Conservation (phyloP, 2,113 vertebrate genomes). For the Gracilinanus agilis region DNA sequence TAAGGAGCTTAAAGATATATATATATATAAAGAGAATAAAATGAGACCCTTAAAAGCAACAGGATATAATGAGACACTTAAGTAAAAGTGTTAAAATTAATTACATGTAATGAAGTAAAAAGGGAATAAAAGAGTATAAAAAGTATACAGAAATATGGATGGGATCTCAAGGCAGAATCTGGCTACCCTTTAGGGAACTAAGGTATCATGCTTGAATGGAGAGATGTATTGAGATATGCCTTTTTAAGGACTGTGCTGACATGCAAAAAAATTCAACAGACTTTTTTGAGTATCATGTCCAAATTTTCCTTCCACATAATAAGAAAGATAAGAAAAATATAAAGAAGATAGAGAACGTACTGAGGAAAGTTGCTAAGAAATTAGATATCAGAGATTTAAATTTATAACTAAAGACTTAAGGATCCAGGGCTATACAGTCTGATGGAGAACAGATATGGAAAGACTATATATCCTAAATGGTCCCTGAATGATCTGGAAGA, state of each 20-base stretch:
- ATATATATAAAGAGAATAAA: not conserved
- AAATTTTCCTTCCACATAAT: not conserved
- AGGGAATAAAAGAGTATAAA: not conserved
- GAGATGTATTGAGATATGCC: not conserved
- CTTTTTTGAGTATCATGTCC: not conserved
- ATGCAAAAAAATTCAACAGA: not conserved
- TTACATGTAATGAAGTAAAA: not conserved
- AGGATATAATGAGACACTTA: not conserved
- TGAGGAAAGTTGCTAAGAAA: not conserved
- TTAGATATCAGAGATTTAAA: no score
- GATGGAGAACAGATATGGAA: no score
- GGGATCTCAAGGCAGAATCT: not conserved
- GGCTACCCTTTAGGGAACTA: not conserved
- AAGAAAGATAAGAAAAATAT: not conserved
- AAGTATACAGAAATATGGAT: not conserved
- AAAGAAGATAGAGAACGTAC: slow-evolving; percentile 7
- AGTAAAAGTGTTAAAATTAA: not conserved
- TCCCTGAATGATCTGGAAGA: no score
- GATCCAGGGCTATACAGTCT: no score
- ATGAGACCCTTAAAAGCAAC: not conserved
- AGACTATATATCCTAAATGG: no score
- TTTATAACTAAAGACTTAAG: no score
- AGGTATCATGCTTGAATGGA: not conserved
- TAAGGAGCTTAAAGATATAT: not conserved
- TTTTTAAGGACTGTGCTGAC: not conserved